These are phyloP conservation scores for Mionectes olivaceus DNA, from an alignment of 2,797 vertebrate species.

Conservation along the genomic window DNA sequence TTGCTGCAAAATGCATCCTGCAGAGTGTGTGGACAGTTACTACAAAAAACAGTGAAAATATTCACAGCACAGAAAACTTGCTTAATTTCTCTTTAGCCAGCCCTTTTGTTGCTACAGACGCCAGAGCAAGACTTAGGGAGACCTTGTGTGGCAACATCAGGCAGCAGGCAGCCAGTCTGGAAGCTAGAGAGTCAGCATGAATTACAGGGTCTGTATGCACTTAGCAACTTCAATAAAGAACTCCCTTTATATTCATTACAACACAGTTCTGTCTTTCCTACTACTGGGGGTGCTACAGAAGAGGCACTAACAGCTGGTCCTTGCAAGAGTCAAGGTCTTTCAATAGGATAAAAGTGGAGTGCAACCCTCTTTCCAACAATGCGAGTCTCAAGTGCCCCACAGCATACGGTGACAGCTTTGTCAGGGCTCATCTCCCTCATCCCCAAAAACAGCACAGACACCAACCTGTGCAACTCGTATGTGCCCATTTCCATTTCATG, in stretches of 20 bases:
- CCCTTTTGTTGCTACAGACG: neutral
- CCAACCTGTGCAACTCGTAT: neutral
- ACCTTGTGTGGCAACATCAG: conserved; percentile 29
- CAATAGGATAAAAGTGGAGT: neutral
- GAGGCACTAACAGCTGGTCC: neutral
- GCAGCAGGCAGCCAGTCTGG: conserved; percentile 51
- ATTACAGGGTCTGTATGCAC: conserved; percentile 30
- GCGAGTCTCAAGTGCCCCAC: neutral
- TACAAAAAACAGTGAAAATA: neutral
- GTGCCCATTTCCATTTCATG: neutral
- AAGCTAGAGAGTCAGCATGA: neutral
- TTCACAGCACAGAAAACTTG: neutral
- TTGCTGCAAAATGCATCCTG: neutral
- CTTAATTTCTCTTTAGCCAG: neutral
- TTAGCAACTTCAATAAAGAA: conserved; percentile 27
- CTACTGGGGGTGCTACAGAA: neutral
- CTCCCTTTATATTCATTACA: conserved; percentile 47
- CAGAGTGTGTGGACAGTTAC: neutral
- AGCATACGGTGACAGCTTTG: rapidly evolving
- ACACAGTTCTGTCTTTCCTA: conserved; percentile 37
- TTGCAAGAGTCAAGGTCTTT: neutral
- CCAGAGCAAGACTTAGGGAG: conserved; percentile 16
- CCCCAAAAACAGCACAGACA: neutral
- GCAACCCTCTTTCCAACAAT: neutral
- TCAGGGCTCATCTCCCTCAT: neutral